A percentile compares a stretch with the other conserved stretches of the same genome.
These are phyloP conservation scores for Gallinago paraguaiae DNA, from an alignment of 2,113 vertebrate species.

Conservation along the genomic window DNA sequence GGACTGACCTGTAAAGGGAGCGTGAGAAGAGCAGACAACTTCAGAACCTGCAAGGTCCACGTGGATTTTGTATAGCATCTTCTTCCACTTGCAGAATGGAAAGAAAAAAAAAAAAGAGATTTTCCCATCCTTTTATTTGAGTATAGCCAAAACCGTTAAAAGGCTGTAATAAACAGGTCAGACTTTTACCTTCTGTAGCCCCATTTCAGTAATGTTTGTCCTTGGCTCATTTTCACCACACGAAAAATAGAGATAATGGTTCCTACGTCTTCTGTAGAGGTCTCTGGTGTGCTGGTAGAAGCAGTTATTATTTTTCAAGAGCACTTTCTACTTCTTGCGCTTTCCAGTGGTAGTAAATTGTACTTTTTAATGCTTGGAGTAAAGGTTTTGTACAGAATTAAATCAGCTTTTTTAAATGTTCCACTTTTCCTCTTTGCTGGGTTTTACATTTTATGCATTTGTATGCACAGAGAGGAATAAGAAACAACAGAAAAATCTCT, in stretches of 20 bases:
- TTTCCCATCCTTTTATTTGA: not conserved
- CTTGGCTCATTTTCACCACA: not conserved
- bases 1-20: not conserved
- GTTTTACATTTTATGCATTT: not conserved
- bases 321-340: not conserved
- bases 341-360: slow-evolving; percentile 42
- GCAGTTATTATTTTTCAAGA: slow-evolving; percentile 56
- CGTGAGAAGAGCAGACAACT: not conserved
- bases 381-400: slow-evolving; percentile 40
- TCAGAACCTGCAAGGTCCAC: not conserved
- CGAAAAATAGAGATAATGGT: slow-evolving; percentile 35
- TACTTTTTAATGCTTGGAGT: slow-evolving; percentile 42
- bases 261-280: slow-evolving; percentile 39
- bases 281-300: slow-evolving; percentile 49
- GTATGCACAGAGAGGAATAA: not conserved
- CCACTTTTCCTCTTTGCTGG: not conserved
- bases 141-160: not conserved
- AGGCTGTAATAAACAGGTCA: not conserved
- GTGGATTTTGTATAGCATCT: not conserved
- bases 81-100: not conserved
- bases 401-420: slow-evolving; percentile 13
- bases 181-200: not conserved
- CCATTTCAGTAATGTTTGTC: slow-evolving; percentile 16
- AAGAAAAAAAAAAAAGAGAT: not conserved
- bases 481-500: not conserved